These are phyloP conservation scores for Bathynomus jamesi DNA, from an alignment of 1,140 invertebrate species.

Conservation along the genomic window DNA sequence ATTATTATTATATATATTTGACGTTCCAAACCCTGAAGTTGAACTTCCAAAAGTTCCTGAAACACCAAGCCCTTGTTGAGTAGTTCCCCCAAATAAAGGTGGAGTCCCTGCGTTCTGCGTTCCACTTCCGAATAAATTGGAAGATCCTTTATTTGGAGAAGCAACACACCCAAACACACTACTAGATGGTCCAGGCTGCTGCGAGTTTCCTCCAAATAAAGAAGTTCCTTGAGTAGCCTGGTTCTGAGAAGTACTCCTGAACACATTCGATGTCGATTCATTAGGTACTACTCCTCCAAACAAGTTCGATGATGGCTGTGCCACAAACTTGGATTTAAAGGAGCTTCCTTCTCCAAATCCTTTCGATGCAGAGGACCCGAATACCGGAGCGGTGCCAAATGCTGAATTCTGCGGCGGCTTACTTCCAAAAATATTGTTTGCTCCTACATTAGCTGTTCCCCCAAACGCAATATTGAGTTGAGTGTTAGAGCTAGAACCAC, in stretches of 20 bases:
- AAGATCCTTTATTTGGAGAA: not conserved
- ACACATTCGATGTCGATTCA: not conserved
- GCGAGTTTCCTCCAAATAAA: not conserved
- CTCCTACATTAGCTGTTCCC: not conserved
- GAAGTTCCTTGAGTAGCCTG: not conserved
- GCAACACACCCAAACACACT: not conserved
- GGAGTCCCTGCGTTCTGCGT: not conserved
- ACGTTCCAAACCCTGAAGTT: not conserved
- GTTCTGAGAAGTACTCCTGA: not conserved
- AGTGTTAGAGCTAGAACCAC: not conserved
- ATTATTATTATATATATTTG: not conserved
- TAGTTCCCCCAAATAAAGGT: not conserved
- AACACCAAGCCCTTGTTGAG: not conserved
- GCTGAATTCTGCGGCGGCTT: not conserved
- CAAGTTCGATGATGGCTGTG: not conserved
- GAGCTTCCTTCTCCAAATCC: not conserved
- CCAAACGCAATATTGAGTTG: not conserved
- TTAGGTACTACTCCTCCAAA: not conserved
- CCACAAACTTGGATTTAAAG: not conserved
- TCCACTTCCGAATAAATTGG: not conserved
- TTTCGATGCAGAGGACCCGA: not conserved
- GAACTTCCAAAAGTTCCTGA: not conserved
- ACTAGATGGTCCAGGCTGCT: not conserved
- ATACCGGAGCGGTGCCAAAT: not conserved
- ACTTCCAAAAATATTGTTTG: not conserved